Evolutionary conservation across 2,113 vertebrate species (phyloP).

Genomic region (Hylia prasina): DNA sequence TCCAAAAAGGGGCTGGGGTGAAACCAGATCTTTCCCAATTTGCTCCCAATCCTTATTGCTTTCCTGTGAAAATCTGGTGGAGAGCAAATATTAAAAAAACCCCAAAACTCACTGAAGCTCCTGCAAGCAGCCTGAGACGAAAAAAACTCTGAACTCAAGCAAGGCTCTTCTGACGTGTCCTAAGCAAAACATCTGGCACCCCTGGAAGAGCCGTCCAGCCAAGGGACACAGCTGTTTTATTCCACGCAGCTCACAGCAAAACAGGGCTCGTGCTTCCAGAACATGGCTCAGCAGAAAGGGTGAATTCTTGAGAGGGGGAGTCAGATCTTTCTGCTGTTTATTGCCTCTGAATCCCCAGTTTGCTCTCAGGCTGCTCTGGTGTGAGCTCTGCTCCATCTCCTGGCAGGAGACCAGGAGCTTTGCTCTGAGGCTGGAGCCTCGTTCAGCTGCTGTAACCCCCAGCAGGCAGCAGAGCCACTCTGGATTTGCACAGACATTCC

Average conservation of each 20-base stretch:
- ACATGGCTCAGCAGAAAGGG: slow-evolving; percentile 47
- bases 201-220: slow-evolving; percentile 24
- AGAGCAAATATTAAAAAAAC: not conserved
- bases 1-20: not conserved
- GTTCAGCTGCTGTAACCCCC: not conserved
- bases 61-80: not conserved
- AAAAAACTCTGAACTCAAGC: not conserved
- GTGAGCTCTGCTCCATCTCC: not conserved
- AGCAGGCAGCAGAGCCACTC: not conserved
- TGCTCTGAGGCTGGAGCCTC: not conserved
- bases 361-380: not conserved
- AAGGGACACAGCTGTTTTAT: slow-evolving; percentile 49
- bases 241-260: not conserved
- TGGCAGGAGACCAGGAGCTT: not conserved
- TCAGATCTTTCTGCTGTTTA: not conserved
- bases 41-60: not conserved
- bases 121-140: not conserved
- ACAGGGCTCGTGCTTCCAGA: not conserved
- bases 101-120: not conserved
- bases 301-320: not conserved
- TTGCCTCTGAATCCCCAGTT: not conserved
- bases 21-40: not conserved
- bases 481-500: not conserved
- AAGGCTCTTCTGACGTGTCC: slow-evolving; percentile 45
- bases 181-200: slow-evolving; percentile 60